A percentile compares a stretch with the other conserved stretches of the same genome.
phyloP scores from a whole-genome alignment of 2,888 invertebrate genomes.

The Conus canariensis region DNA sequence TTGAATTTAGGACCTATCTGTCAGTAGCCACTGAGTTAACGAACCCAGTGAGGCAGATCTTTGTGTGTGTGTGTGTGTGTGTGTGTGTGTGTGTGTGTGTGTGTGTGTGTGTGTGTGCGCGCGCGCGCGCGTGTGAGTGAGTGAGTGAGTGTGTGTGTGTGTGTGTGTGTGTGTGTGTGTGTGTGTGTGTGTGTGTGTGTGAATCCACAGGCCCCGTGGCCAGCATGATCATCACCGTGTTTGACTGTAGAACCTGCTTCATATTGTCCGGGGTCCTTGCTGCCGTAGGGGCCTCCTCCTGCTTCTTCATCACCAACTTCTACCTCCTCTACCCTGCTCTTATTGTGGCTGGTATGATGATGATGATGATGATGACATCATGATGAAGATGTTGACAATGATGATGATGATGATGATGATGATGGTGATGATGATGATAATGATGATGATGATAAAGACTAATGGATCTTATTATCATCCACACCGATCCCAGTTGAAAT shows the following conservation, averaged over 20 bases:
- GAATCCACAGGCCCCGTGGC: slow-evolving; percentile 36
- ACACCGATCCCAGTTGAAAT: no score
- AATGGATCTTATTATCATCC: no score
- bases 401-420: neutral
- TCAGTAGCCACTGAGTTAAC: no score
- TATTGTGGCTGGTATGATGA: slow-evolving; percentile 22
- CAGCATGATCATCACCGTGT: slow-evolving; percentile 27
- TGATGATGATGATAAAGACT: no score
- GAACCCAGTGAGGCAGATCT: neutral
- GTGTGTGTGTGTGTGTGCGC: slow-evolving; percentile 6
- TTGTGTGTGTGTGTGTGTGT: slow-evolving; percentile 12
- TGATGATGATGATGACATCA: neutral
- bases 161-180: slow-evolving; percentile 20
- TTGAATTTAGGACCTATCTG: no score
- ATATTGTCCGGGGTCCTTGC: slow-evolving; percentile 27
- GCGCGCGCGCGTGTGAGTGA: neutral
- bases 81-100: slow-evolving; percentile 30
- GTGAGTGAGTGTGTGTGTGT: neutral
- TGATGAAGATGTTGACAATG: neutral
- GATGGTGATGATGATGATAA: no score
- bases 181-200: slow-evolving; percentile 21
- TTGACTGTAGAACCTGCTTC: slow-evolving; percentile 24
- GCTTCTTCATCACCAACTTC: slow-evolving; percentile 39
- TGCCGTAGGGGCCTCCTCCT: slow-evolving; percentile 15
- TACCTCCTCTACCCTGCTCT: slow-evolving; percentile 33